A percentile compares a stretch with the other conserved stretches of the same genome.
These are phyloP conservation scores for Cloeon dipterum DNA, from an alignment of 2,888 invertebrate genomes.

Conservation along the genomic window DNA sequence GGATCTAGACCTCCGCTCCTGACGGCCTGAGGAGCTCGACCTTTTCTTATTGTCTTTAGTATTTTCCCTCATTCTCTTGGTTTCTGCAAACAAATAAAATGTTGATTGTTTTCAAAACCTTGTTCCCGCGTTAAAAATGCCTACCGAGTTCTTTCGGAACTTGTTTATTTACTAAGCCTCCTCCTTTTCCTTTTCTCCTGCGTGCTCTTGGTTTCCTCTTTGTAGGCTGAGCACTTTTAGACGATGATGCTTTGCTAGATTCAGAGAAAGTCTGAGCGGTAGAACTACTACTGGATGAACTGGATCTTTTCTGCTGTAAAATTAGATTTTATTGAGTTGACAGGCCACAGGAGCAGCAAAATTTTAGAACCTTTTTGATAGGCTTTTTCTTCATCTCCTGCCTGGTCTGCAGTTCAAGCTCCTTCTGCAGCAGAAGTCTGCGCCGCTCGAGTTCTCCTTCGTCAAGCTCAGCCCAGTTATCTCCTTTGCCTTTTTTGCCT, in stretches of 20 bases:
- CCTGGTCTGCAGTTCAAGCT: neutral
- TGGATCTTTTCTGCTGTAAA: neutral
- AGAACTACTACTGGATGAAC: too few species aligned
- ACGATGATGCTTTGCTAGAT: too few species aligned
- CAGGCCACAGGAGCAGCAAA: too few species aligned
- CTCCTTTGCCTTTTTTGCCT: neutral
- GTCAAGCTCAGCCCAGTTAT: neutral
- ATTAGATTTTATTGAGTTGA: too few species aligned
- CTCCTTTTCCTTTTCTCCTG: too few species aligned
- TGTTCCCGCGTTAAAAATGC: neutral
- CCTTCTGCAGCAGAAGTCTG: neutral
- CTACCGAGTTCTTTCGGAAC: neutral
- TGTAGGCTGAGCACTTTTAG: too few species aligned
- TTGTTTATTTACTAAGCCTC: neutral
- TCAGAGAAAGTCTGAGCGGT: too few species aligned
- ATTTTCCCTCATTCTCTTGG: neutral
- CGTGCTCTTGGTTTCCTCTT: too few species aligned
- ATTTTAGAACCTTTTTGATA: neutral
- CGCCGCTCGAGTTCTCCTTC: neutral
- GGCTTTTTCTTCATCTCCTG: neutral
- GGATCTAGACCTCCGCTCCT: too few species aligned
- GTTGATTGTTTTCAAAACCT: neutral
- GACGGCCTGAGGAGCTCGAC: too few species aligned
- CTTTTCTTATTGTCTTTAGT: neutral
- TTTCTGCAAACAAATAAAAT: neutral